Percentiles rank a stretch among this genome's conserved stretches.
These are phyloP conservation scores for Montifringilla adamsi DNA, from an alignment of 2,113 vertebrate species.

Conservation along the genomic window DNA sequence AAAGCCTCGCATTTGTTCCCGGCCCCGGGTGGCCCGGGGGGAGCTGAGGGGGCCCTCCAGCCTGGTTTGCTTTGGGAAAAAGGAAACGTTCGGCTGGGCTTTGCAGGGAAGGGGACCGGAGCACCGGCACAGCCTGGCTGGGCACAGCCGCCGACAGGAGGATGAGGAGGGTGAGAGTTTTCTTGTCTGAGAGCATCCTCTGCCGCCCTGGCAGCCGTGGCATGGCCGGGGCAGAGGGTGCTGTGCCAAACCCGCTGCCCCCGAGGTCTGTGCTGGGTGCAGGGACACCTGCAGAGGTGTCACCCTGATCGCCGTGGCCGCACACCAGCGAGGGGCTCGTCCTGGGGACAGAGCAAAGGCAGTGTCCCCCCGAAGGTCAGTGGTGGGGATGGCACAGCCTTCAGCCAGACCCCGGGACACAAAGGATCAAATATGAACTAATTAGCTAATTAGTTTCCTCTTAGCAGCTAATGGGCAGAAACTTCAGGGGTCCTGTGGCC, in stretches of 20 bases:
- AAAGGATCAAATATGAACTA: not conserved
- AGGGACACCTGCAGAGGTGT: not conserved
- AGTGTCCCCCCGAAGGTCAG: accelerated
- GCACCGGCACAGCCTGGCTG: not conserved
- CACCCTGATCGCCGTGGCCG: not conserved
- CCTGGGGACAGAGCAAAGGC: accelerated
- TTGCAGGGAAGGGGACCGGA: not conserved
- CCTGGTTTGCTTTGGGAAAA: not conserved
- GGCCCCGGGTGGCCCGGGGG: not conserved
- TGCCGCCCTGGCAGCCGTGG: not conserved
- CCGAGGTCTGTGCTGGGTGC: not conserved
- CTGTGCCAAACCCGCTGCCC: not conserved
- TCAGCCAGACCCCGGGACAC: not conserved
- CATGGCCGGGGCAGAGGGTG: not conserved
- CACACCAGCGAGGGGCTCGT: accelerated
- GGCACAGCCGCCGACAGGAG: accelerated
- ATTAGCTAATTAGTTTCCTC: not conserved
- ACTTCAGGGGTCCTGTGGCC: not conserved
- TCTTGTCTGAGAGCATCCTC: too few species aligned
- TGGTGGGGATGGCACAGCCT: not conserved
- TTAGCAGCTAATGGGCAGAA: not conserved
- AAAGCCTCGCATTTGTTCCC: accelerated
- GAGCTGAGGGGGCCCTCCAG: accelerated
- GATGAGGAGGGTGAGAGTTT: not conserved
- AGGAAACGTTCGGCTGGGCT: not conserved